A percentile compares a stretch with the other conserved stretches of the same genome.
These are phyloP conservation scores for Diabrotica undecimpunctata DNA, from an alignment of 1,140 invertebrate species.

Conservation along the genomic window DNA sequence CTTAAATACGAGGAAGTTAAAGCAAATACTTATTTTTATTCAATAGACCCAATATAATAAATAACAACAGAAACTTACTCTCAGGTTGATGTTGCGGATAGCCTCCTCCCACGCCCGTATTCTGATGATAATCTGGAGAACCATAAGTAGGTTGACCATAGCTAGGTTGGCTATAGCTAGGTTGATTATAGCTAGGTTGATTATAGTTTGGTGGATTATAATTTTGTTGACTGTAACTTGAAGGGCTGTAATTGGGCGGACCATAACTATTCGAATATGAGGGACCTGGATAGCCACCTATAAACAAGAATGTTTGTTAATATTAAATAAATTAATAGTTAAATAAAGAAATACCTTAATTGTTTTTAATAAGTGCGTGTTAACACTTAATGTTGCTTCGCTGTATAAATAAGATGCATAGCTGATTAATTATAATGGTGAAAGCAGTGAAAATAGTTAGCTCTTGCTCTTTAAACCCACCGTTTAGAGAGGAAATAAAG, in stretches of 20 bases:
- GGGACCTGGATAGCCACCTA: constrained; percentile 7
- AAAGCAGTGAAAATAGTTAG: too few relatives aligned
- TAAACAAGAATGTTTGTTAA: not conserved
- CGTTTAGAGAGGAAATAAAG: too few relatives aligned
- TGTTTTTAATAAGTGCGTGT: too few relatives aligned
- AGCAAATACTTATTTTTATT: too few relatives aligned
- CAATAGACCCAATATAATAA: too few relatives aligned
- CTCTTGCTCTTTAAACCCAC: too few relatives aligned
- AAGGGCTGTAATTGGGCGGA: not conserved
- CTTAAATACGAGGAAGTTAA: too few relatives aligned
- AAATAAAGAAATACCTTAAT: not conserved
- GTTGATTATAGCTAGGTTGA: not conserved
- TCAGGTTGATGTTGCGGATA: not conserved
- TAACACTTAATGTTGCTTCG: too few relatives aligned
- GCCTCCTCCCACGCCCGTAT: not conserved
- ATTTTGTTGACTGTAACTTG: not conserved
- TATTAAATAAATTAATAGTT: too few relatives aligned
- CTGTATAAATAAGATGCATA: too few relatives aligned
- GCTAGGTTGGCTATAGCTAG: not conserved
- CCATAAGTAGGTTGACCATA: constrained; percentile 2
- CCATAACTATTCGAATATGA: not conserved
- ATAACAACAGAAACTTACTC: not conserved
- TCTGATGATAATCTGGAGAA: not conserved
- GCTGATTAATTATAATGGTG: too few relatives aligned
- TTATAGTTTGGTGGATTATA: not conserved